Conservation (phyloP, 2,113 vertebrate genomes). For the Galemys pyrenaicus region DNA sequence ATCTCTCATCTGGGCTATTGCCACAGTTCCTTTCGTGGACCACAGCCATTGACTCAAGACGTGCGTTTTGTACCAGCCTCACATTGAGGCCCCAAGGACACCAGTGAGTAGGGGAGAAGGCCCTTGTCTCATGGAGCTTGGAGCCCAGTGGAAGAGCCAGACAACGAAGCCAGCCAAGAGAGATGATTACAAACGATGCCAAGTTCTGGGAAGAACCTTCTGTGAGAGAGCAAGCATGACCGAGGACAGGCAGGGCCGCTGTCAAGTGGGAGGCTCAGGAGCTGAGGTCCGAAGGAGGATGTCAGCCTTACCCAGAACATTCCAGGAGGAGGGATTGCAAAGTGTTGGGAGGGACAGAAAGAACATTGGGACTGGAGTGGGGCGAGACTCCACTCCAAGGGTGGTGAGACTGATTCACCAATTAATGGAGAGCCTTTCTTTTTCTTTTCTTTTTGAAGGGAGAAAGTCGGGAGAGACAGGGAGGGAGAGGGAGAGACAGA, state of each 20-base stretch:
- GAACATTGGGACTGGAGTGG: neutral
- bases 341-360: neutral
- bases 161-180: neutral
- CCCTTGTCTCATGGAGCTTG: neutral
- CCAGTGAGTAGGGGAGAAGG: neutral
- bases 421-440: neutral
- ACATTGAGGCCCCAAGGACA: neutral
- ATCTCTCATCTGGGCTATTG: neutral
- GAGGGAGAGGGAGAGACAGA: no score
- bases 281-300: neutral
- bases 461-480: no score
- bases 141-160: neutral
- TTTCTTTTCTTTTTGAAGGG: no score
- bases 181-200: no score
- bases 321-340: neutral
- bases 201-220: neutral
- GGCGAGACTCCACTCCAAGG: neutral
- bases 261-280: neutral
- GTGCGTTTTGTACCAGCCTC: neutral
- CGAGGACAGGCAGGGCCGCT: rapidly evolving
- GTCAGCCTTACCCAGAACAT: neutral
- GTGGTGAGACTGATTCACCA: neutral
- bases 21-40: neutral
- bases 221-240: neutral
- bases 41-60: neutral